A percentile compares a stretch with the other conserved stretches of the same genome.
Evolutionary conservation across 1,140 invertebrate genomes (phyloP).

Genomic region (Galendromus occidentalis): DNA sequence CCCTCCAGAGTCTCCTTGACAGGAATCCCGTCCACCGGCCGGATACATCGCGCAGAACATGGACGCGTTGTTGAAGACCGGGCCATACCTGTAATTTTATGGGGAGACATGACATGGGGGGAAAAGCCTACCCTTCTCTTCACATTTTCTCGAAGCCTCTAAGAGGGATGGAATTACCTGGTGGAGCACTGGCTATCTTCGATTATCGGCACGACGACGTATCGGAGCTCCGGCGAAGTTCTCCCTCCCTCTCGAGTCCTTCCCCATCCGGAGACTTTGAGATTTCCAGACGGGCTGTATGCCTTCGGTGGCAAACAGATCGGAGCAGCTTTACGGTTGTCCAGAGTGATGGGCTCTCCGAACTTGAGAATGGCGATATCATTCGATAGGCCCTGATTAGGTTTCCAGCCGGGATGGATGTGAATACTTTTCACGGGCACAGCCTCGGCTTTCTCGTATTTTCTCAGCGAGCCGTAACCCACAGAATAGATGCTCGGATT

Average conservation of each 20-base stretch:
- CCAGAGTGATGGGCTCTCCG: not conserved
- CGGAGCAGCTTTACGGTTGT: not conserved
- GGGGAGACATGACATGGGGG: too few species aligned
- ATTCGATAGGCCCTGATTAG: not conserved
- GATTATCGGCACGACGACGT: not conserved
- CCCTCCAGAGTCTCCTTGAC: constrained; percentile 2
- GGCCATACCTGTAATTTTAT: not conserved
- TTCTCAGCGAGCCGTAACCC: not conserved
- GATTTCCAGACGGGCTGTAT: not conserved
- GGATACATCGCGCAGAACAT: constrained; percentile 2
- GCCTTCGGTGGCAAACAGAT: not conserved
- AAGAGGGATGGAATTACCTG: too few species aligned
- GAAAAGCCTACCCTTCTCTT: too few species aligned
- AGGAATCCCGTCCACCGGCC: not conserved
- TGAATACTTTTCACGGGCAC: not conserved
- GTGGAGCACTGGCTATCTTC: not conserved
- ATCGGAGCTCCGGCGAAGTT: not conserved
- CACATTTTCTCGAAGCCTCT: too few species aligned
- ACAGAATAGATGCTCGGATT: not conserved
- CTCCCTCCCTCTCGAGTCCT: not conserved
- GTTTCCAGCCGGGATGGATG: constrained; percentile 3
- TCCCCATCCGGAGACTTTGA: constrained; percentile 1
- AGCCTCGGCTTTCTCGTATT: not conserved
- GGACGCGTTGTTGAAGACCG: not conserved
- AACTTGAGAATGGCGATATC: not conserved